Evolutionary conservation across 2,888 invertebrate genomes (phyloP), one percentile per base, ranked within the genome.

Genomic region (Tiliacea aurago): DNA sequence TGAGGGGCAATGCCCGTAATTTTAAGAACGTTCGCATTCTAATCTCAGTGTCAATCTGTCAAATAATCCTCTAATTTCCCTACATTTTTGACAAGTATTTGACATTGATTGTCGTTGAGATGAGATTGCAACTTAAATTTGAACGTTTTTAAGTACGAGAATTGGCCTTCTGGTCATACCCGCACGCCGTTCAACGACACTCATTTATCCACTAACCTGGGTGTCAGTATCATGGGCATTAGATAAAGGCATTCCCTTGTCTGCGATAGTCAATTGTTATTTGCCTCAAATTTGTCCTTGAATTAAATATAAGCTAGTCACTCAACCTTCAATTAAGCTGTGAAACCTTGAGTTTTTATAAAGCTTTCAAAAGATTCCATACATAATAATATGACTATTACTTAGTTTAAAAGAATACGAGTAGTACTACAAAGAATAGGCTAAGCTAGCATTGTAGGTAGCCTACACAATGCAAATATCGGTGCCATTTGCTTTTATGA

Each of bases 401-500:
- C 23, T 13, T 55, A n/a, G 51, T 43, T 11, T 55, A 47, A 53
- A 73, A 65, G 10, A n/a, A n/a, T 51, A 37, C 20, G 13, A 18
- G 0, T 10, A 18, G 28, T 55, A 37, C n/a, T 28, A n/a, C 51
- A 64, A 70, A 64, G 63, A 63, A 67, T 20, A 51, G 37, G 23
- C 33, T 70, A 13, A 51, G 53, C 43, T n/a, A 45, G 41, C 47
- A 79, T 74, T 70, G 49, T 55, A 66, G 23, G 53, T 47, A 64
- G 59, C 67, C n/a, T 67, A 55, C 55, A 62, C 61, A 56, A 61
- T 76, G 68, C 70, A 73, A 79, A 83, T 79, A 81, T 74, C 41
- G 55, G 66, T 49, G 53, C 67, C 67, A 79, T 70, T 80, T 64
- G 58, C 51, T 74, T 79, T 74, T 55, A 63, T 74, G 64, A 70